These are phyloP conservation scores for Cotesia typhae DNA, from an alignment of 1,140 invertebrate species.

Conservation along the genomic window DNA sequence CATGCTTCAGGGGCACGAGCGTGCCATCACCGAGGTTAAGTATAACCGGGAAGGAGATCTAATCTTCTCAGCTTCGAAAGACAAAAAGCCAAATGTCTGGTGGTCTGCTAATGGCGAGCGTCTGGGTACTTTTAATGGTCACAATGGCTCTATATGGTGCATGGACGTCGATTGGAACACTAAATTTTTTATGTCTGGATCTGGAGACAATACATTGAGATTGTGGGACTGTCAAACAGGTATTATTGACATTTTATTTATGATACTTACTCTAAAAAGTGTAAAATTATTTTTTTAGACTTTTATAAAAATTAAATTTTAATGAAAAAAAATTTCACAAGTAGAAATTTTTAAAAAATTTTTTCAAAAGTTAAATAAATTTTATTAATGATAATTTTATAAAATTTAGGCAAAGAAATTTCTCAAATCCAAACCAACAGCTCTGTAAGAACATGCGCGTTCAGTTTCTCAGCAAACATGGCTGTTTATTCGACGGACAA, in stretches of 20 bases:
- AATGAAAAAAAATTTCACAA: background rate
- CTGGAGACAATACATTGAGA: slow-evolving; percentile 88
- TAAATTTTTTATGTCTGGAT: slow-evolving; percentile 88
- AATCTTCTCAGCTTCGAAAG: slow-evolving; percentile 95
- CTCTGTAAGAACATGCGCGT: slow-evolving; percentile 89
- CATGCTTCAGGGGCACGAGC: slow-evolving; percentile 97
- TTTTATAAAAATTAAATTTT: too few species aligned
- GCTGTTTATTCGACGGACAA: slow-evolving; percentile 94
- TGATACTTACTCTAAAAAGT: too few species aligned
- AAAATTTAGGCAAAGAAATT: slow-evolving; percentile 72
- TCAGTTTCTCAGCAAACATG: slow-evolving; percentile 92
- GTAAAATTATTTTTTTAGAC: too few species aligned
- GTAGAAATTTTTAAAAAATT: background rate
- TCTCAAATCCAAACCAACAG: slow-evolving; percentile 83
- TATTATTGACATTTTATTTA: too few species aligned
- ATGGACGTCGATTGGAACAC: slow-evolving; percentile 98
- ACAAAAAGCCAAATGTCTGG: slow-evolving; percentile 97
- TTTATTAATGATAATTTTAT: background rate
- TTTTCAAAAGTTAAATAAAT: background rate
- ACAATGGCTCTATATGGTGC: slow-evolving; percentile 97
- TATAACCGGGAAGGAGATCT: slow-evolving; percentile 98
- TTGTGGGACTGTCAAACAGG: slow-evolving; percentile 91
- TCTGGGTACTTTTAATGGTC: slow-evolving; percentile 95
- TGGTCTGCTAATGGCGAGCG: slow-evolving; percentile 97
- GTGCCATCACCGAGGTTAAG: slow-evolving; percentile 98